Evolutionary conservation across 2,797 vertebrate species (phyloP).

Genomic region (Enteromius viviparus): DNA sequence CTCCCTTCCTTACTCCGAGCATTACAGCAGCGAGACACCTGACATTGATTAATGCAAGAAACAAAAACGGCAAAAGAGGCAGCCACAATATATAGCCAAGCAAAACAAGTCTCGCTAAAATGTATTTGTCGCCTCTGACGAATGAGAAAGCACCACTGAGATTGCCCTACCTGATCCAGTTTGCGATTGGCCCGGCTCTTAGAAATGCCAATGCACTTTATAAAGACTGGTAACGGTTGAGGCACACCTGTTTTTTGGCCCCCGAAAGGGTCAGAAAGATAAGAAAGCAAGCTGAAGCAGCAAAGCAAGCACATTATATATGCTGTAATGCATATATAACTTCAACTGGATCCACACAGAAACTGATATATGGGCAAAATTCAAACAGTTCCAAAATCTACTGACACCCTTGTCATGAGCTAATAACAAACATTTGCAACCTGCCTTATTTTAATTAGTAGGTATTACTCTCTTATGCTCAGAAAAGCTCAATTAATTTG

Average conservation of each 20-base stretch:
- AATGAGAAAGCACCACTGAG: constrained; percentile 2
- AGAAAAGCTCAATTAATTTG: not conserved
- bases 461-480: not conserved
- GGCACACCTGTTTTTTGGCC: constrained; percentile 6
- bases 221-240: constrained; percentile 30
- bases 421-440: not conserved
- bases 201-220: constrained; percentile 25
- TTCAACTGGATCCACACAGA: not conserved
- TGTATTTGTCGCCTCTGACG: not conserved
- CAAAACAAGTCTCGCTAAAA: constrained; percentile 11
- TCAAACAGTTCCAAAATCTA: not conserved
- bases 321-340: not conserved
- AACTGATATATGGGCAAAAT: not conserved
- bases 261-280: constrained; percentile 5
- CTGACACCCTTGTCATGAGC: not conserved
- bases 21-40: constrained; percentile 39
- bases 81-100: not conserved
- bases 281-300: constrained; percentile 3
- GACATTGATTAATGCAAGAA: constrained; percentile 46
- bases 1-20: too few species aligned
- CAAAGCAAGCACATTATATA: constrained; percentile 6
- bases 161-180: constrained; percentile 9
- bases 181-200: constrained; percentile 7
- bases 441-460: not conserved
- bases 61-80: constrained; percentile 25